These are phyloP conservation scores for Mycteria americana DNA, from an alignment of 2,797 vertebrate genomes.

Conservation along the genomic window DNA sequence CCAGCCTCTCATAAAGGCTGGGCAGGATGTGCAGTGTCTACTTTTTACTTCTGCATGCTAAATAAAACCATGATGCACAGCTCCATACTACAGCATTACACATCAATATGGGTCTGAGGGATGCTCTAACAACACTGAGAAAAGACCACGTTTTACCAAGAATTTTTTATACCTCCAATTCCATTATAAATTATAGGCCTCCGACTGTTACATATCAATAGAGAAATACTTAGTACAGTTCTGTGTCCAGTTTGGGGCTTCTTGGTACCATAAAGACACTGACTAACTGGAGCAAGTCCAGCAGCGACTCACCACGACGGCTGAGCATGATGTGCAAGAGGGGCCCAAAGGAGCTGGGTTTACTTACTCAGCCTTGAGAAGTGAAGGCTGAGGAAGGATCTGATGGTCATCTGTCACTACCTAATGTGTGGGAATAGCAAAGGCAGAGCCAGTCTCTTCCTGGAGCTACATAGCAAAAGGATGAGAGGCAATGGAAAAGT, in stretches of 20 bases:
- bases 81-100: not conserved
- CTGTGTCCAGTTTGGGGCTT: not conserved
- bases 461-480: not conserved
- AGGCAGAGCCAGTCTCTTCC: not conserved
- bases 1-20: not conserved
- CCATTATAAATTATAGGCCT: not conserved
- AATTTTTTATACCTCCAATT: not conserved
- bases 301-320: accelerated
- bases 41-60: not conserved
- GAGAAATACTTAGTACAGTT: not conserved
- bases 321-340: not conserved
- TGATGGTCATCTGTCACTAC: no score
- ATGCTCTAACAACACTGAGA: not conserved
- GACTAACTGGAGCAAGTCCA: not conserved
- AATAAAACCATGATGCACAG: not conserved
- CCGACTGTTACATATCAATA: not conserved
- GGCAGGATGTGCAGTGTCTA: not conserved
- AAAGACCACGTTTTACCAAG: not conserved
- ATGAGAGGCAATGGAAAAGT: not conserved
- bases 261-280: not conserved
- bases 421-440: not conserved
- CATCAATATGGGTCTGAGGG: not conserved
- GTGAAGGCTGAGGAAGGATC: not conserved
- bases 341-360: not conserved
- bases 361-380: not conserved